These are phyloP conservation scores for Ispidina picta DNA, from an alignment of 2,797 vertebrate species.

Conservation along the genomic window DNA sequence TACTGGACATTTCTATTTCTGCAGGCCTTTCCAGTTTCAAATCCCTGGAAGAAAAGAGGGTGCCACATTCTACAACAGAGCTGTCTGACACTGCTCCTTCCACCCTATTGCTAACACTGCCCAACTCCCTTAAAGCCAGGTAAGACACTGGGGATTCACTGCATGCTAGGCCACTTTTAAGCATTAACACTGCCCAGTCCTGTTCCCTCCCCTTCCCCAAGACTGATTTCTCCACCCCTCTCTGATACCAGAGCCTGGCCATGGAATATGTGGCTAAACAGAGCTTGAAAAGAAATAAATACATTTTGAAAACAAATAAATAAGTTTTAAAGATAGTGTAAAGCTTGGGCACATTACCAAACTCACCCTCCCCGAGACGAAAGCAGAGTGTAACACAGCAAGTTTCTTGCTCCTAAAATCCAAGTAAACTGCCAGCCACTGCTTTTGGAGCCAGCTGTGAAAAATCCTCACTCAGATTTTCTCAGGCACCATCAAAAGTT, in stretches of 20 bases:
- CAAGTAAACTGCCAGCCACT: neutral
- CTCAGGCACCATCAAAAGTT: constrained; percentile 27
- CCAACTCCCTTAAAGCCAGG: neutral
- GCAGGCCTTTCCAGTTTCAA: neutral
- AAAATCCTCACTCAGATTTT: neutral
- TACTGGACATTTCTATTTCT: neutral
- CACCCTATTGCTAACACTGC: neutral
- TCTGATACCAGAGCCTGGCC: neutral
- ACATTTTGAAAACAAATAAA: too few relatives aligned
- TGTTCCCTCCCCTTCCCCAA: neutral
- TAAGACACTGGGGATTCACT: neutral
- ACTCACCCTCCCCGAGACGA: neutral
- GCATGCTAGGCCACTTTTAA: neutral
- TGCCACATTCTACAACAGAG: neutral
- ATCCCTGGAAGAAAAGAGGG: neutral
- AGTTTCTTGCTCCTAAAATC: neutral
- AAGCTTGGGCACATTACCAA: neutral
- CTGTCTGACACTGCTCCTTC: neutral
- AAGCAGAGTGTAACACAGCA: neutral
- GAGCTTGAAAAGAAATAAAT: neutral
- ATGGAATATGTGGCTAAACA: neutral
- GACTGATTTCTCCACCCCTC: neutral
- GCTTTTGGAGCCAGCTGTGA: neutral
- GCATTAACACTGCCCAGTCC: neutral
- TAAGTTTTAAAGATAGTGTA: too few relatives aligned